Evolutionary conservation across 2,888 invertebrate genomes (phyloP).

Genomic region (Cerastoderma edule): DNA sequence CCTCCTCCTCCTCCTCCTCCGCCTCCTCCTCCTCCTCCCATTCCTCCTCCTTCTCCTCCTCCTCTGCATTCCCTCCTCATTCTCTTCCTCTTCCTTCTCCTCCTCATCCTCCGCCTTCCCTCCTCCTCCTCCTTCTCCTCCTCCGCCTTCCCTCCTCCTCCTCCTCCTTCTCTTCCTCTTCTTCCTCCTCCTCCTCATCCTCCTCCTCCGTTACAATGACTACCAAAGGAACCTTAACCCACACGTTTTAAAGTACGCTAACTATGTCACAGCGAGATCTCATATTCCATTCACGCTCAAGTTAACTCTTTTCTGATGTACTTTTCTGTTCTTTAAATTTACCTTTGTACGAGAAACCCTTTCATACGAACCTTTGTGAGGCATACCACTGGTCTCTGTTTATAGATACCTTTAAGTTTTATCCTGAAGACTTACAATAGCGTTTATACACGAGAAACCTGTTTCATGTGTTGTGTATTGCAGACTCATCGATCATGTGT

Average conservation of each 20-base stretch:
- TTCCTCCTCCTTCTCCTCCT: background rate
- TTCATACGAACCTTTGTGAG: background rate
- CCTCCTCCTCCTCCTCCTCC: constrained; percentile 1
- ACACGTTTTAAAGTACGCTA: too few relatives aligned
- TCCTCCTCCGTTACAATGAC: too few relatives aligned
- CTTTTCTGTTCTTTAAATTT: background rate
- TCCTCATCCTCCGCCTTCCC: background rate
- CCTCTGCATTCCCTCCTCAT: background rate
- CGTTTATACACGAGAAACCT: too few relatives aligned
- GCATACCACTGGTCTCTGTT: too few relatives aligned
- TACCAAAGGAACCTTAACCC: too few relatives aligned
- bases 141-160: background rate
- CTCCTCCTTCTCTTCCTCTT: background rate
- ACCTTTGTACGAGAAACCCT: background rate
- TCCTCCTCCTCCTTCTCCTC: background rate
- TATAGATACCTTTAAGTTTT: too few relatives aligned
- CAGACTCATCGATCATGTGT: too few relatives aligned
- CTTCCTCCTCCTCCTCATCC: background rate
- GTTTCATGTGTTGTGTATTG: too few relatives aligned
- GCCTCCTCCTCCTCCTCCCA: background rate
- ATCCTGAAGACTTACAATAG: too few relatives aligned
- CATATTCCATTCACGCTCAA: constrained; percentile 12
- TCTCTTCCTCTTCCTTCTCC: constrained; percentile 3
- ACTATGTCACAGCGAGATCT: background rate
- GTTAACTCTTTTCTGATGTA: constrained; percentile 1